Evolutionary conservation across 2,113 vertebrate genomes (phyloP).

Genomic region (Boleophthalmus pectinirostris): DNA sequence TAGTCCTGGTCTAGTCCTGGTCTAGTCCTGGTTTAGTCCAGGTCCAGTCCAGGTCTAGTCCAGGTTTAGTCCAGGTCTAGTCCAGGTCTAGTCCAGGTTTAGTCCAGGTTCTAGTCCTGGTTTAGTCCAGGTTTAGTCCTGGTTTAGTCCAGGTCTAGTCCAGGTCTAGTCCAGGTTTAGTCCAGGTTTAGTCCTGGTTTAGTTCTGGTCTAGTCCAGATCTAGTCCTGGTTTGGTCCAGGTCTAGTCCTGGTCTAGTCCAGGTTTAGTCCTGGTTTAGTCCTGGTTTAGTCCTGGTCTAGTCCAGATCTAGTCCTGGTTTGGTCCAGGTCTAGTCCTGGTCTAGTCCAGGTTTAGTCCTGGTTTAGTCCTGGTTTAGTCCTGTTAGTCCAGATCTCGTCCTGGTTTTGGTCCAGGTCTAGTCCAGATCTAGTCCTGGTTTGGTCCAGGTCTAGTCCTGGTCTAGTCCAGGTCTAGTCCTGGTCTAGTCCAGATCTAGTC

Average conservation of each 20-base stretch:
- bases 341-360: constrained; percentile 55
- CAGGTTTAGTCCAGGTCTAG: constrained; percentile 41
- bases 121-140: neutral
- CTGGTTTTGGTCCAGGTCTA: constrained; percentile 36
- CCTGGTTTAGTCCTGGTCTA: constrained; percentile 14
- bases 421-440: too few species aligned
- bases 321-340: constrained; percentile 58
- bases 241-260: neutral
- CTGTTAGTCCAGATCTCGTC: constrained; percentile 69
- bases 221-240: constrained; percentile 45
- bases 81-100: constrained; percentile 46
- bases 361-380: constrained; percentile 21
- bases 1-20: too few species aligned
- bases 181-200: constrained; percentile 24
- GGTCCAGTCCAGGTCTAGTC: constrained; percentile 3
- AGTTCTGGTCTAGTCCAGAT: constrained; percentile 62
- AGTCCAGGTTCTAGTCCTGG: constrained; percentile 37
- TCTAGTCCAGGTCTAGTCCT: constrained; percentile 58
- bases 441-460: too few species aligned
- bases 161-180: constrained; percentile 58
- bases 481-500: constrained; percentile 12
- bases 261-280: too few species aligned
- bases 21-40: too few species aligned
- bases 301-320: constrained; percentile 56
- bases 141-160: too few species aligned